Conservation (phyloP, 2,888 invertebrate species). For the Cryptocephalus moraei region DNA sequence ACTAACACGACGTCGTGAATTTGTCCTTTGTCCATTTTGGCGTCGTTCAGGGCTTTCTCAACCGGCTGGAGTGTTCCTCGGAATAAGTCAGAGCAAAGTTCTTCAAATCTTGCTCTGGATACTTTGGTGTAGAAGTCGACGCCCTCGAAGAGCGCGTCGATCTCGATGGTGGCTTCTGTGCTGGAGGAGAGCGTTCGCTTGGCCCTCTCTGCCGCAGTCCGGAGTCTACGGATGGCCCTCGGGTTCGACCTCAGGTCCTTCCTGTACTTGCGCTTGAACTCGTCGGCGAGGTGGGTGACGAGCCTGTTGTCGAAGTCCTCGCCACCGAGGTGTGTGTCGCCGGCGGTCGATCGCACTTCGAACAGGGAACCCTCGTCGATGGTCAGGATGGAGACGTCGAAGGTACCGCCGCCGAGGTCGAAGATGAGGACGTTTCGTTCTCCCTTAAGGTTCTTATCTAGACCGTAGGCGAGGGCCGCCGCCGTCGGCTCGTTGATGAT, state of each 20-base stretch:
- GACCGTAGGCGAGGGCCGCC: constrained; percentile 22
- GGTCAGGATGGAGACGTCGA: constrained; percentile 75
- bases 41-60: constrained; percentile 66
- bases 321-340: constrained; percentile 75
- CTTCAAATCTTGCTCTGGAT: constrained; percentile 66
- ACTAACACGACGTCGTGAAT: constrained; percentile 74
- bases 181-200: constrained; percentile 69
- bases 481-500: constrained; percentile 67
- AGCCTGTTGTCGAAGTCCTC: constrained; percentile 55
- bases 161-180: constrained; percentile 65
- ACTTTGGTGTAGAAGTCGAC: constrained; percentile 63
- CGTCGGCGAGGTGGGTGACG: constrained; percentile 50
- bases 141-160: constrained; percentile 66
- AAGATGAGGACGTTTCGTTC: constrained; percentile 49
- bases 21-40: constrained; percentile 61
- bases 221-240: constrained; percentile 55
- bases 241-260: constrained; percentile 53
- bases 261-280: constrained; percentile 61
- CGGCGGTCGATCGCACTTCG: constrained; percentile 73
- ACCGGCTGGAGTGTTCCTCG: constrained; percentile 57
- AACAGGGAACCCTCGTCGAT: constrained; percentile 77
- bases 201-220: constrained; percentile 71
- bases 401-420: constrained; percentile 56
- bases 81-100: constrained; percentile 60
- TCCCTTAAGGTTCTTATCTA: constrained; percentile 23